Conservation (phyloP, 1,140 invertebrate genomes). For the Pristionchus pacificus region DNA sequence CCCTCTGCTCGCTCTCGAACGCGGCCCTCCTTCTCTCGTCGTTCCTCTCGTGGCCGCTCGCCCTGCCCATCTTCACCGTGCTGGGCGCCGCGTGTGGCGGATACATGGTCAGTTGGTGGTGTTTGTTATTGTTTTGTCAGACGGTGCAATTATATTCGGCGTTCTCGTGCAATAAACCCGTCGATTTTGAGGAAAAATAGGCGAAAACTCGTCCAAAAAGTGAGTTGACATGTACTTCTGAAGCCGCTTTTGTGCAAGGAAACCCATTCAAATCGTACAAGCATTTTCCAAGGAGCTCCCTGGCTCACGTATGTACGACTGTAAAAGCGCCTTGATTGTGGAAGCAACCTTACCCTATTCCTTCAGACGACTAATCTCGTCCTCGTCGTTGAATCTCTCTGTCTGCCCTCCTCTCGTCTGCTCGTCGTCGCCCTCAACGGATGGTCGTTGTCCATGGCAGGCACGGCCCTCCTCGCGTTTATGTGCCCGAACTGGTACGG, state of each 20-base stretch:
- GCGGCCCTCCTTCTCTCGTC: conserved; percentile 22
- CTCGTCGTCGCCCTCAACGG: conserved; percentile 53
- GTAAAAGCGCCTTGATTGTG: not conserved
- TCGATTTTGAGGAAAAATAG: too few species aligned
- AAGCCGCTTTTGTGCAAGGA: too few species aligned
- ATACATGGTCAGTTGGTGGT: conserved; percentile 36
- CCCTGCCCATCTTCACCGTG: conserved; percentile 33
- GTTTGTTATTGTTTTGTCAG: not conserved
- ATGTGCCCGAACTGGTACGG: conserved; percentile 38
- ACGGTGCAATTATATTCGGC: too few species aligned
- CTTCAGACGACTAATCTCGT: conserved; percentile 49
- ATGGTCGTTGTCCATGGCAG: conserved; percentile 54
- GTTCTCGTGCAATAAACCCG: too few species aligned
- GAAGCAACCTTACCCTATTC: too few species aligned
- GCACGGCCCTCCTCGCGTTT: conserved; percentile 38
- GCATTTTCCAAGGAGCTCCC: too few species aligned
- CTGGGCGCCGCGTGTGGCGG: conserved; percentile 33
- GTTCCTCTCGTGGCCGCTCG: not conserved
- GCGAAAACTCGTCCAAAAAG: too few species aligned
- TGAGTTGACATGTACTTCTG: too few species aligned
- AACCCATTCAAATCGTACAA: too few species aligned
- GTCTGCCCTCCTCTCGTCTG: conserved; percentile 38
- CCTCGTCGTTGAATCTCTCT: conserved; percentile 46
- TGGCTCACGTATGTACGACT: too few species aligned
- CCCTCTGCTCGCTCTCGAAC: too few species aligned